phyloP scores from a whole-genome alignment of 2,113 vertebrate genomes.

The Nothobranchius kuhntae region DNA sequence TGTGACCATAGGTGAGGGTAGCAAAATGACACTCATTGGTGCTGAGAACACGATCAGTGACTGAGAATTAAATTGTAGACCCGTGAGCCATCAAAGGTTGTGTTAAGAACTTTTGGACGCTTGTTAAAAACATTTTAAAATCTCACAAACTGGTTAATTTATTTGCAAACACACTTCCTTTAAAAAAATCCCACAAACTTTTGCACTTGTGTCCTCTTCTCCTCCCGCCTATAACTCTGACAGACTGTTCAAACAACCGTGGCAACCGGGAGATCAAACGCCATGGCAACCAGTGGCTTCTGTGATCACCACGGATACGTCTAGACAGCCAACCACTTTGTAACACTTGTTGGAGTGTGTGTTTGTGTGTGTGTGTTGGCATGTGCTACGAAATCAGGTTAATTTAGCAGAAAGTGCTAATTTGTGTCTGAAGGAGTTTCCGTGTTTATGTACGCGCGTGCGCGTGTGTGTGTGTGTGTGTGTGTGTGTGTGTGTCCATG shows the following conservation, averaged over 20 bases:
- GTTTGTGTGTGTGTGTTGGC: conserved; percentile 8
- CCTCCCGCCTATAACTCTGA: conserved; percentile 12
- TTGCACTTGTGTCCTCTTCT: conserved; percentile 2
- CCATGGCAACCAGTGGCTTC: conserved; percentile 30
- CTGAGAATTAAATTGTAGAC: no score
- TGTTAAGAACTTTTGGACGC: no score
- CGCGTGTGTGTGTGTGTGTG: conserved; percentile 19
- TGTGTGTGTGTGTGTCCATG: conserved; percentile 37
- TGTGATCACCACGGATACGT: conserved; percentile 50
- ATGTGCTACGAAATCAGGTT: not conserved
- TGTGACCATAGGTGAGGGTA: no score
- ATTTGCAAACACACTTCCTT: not conserved
- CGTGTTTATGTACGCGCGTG: not conserved
- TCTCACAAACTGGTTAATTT: not conserved
- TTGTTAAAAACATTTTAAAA: not conserved
- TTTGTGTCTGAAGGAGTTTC: conserved; percentile 1
- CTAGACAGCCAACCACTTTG: conserved; percentile 48
- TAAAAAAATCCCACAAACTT: not conserved
- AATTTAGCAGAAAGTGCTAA: not conserved
- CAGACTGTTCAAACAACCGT: conserved; percentile 21
- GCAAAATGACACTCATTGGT: no score
- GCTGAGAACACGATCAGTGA: no score
- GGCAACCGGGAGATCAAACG: conserved; percentile 50
- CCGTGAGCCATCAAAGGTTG: no score
- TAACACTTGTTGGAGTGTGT: conserved; percentile 22